These are phyloP conservation scores for Mustela lutreola DNA, from an alignment of 2,113 vertebrate genomes.

Conservation along the genomic window DNA sequence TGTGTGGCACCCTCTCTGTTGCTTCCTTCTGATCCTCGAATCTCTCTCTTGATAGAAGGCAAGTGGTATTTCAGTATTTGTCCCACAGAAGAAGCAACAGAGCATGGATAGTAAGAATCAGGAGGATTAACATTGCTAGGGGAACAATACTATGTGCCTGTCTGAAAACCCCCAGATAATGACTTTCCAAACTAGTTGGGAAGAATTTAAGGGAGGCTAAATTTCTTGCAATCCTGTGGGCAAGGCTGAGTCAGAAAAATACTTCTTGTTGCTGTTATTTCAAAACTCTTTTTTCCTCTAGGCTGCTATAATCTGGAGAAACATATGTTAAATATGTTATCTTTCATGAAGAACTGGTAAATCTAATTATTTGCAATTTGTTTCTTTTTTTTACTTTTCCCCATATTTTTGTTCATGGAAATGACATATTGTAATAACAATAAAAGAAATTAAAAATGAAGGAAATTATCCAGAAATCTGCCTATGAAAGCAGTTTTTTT, in stretches of 20 bases:
- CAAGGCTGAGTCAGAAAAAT: conserved; percentile 65
- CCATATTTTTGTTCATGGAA: conserved; percentile 31
- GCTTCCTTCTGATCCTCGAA: background rate
- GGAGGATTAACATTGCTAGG: background rate
- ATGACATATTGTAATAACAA: conserved; percentile 37
- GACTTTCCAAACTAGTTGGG: conserved; percentile 7
- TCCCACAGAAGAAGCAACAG: background rate
- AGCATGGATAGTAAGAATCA: background rate
- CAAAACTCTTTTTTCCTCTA: conserved; percentile 55
- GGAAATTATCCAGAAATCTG: conserved; percentile 61
- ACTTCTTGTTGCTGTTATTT: conserved; percentile 44
- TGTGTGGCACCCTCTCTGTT: accelerated
- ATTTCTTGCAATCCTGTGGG: conserved; percentile 67
- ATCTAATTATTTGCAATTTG: conserved; percentile 58
- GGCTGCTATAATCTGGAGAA: conserved; percentile 57
- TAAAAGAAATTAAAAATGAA: conserved; percentile 38
- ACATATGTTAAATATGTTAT: conserved; percentile 61
- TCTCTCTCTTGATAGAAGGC: background rate
- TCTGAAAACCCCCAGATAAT: background rate
- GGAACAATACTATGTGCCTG: background rate
- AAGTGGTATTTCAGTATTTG: accelerated
- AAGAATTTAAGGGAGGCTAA: conserved; percentile 48
- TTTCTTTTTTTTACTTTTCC: conserved; percentile 29
- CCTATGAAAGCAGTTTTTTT: conserved; percentile 35
- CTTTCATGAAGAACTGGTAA: conserved; percentile 44